phyloP scores from a whole-genome alignment of 2,888 invertebrate genomes.

The Ceriagrion tenellum region DNA sequence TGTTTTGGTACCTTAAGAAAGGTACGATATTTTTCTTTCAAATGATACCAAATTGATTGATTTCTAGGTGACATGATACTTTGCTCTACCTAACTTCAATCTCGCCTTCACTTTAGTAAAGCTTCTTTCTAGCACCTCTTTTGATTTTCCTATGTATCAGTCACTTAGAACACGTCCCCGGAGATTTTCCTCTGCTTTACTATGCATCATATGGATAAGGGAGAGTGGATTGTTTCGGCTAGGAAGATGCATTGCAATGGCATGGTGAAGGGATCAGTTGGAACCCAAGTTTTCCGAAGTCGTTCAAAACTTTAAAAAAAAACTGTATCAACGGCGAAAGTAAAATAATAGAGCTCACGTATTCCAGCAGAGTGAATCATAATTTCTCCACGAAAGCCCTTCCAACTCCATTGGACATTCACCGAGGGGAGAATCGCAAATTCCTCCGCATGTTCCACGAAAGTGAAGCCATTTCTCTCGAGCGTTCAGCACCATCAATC shows the following conservation, averaged over 20 bases:
- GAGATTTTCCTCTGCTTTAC: no score
- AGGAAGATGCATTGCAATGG: not conserved
- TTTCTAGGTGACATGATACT: no score
- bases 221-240: not conserved
- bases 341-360: not conserved
- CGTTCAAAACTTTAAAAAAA: not conserved
- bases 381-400: not conserved
- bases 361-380: not conserved
- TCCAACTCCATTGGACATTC: no score
- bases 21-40: no score
- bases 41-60: no score
- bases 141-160: no score
- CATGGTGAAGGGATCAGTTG: not conserved
- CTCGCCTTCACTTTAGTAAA: no score
- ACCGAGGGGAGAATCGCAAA: no score
- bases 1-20: no score
- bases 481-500: not conserved
- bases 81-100: no score
- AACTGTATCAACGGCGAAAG: not conserved
- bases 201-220: not conserved
- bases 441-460: not conserved
- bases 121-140: no score
- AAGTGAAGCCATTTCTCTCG: not conserved
- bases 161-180: no score
- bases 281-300: not conserved